These are phyloP conservation scores for Stegodyphus mimosarum DNA, from an alignment of 1,140 invertebrate genomes.

Conservation along the genomic window DNA sequence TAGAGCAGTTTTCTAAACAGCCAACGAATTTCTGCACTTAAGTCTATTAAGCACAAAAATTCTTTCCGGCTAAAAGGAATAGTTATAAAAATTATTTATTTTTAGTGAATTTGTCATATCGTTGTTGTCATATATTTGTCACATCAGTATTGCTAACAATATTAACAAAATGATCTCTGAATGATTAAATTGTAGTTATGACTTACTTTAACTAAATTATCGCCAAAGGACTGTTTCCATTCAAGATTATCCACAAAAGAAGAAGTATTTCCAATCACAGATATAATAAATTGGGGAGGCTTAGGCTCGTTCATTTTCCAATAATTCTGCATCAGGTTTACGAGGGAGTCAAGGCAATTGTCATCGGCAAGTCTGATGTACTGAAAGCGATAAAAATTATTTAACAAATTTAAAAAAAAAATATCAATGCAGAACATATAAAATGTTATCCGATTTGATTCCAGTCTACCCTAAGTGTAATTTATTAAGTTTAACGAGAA, in stretches of 20 bases:
- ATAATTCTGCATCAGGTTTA: slow-evolving; percentile 67
- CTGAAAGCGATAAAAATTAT: slow-evolving; percentile 59
- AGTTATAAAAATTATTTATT: no score
- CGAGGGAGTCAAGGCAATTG: slow-evolving; percentile 65
- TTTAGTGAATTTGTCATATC: no score
- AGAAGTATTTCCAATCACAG: slow-evolving; percentile 70
- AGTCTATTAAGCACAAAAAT: no score
- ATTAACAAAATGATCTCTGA: neutral
- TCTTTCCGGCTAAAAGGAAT: no score
- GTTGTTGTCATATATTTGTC: neutral
- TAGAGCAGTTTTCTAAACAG: no score
- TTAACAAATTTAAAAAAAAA: neutral
- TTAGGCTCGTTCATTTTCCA: slow-evolving; percentile 68
- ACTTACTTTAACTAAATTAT: slow-evolving; percentile 68
- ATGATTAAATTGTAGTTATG: no score
- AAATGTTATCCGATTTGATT: no score
- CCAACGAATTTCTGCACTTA: no score
- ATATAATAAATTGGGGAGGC: slow-evolving; percentile 69
- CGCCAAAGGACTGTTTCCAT: slow-evolving; percentile 68
- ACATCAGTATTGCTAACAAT: neutral
- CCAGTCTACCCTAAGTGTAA: no score
- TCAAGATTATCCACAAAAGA: slow-evolving; percentile 69
- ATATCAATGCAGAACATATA: neutral
- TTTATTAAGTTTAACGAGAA: no score
- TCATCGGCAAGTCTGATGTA: slow-evolving; percentile 67